A percentile compares a stretch with the other conserved stretches of the same genome.
phyloP scores from a whole-genome alignment of 2,113 vertebrate genomes.

The Thunnus maccoyii region DNA sequence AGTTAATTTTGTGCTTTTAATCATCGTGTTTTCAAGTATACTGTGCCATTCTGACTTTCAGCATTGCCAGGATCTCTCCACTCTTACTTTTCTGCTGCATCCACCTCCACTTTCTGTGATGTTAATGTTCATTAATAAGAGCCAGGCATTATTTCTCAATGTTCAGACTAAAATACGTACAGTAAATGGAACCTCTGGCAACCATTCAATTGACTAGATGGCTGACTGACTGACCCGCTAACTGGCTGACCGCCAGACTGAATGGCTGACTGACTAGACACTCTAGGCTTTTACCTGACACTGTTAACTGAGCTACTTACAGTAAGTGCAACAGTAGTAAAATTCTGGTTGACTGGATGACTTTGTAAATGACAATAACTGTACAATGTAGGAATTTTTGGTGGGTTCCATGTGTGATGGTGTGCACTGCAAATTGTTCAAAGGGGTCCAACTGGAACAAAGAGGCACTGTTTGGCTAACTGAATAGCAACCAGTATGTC shows the following conservation, averaged over 20 bases:
- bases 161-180: slow-evolving; percentile 50
- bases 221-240: slow-evolving; percentile 36
- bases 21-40: slow-evolving; percentile 34
- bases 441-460: not conserved
- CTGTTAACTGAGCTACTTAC: slow-evolving; percentile 37
- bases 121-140: slow-evolving; percentile 52
- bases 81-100: not conserved
- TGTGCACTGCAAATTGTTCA: not conserved
- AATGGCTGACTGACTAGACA: slow-evolving; percentile 47
- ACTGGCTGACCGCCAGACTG: slow-evolving; percentile 49
- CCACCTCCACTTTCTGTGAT: slow-evolving; percentile 31
- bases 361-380: slow-evolving; percentile 29
- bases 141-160: slow-evolving; percentile 47
- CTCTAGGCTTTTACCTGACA: slow-evolving; percentile 43
- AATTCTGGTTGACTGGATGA: slow-evolving; percentile 17
- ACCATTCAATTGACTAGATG: slow-evolving; percentile 47
- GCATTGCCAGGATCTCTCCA: slow-evolving; percentile 10
- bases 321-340: slow-evolving; percentile 34
- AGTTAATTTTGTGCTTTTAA: slow-evolving; percentile 34
- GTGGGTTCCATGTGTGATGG: not conserved
- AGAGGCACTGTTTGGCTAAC: not conserved
- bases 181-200: slow-evolving; percentile 69
- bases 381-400: not conserved
- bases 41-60: slow-evolving; percentile 26
- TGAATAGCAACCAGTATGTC: not conserved